Evolutionary conservation across 2,113 vertebrate genomes (phyloP).

Genomic region (Pseudorasbora parva): DNA sequence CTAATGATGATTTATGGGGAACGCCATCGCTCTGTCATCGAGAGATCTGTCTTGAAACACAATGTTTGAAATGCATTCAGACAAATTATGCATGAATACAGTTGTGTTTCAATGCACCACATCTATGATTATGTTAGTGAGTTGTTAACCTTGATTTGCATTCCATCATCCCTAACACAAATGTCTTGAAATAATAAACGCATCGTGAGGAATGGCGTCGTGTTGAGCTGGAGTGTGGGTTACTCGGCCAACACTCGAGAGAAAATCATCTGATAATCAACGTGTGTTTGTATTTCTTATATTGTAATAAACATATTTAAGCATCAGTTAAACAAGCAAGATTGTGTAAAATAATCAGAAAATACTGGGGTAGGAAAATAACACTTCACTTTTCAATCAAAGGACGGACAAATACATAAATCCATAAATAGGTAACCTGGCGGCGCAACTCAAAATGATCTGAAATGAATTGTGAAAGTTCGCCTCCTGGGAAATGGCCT

Average conservation of each 20-base stretch:
- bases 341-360: not conserved
- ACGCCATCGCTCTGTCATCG: conserved; percentile 60
- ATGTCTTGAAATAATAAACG: conserved; percentile 11
- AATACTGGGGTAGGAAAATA: not conserved
- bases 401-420: not conserved
- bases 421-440: not conserved
- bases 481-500: no score
- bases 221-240: not conserved
- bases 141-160: conserved; percentile 34
- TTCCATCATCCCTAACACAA: conserved; percentile 10
- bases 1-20: conserved; percentile 76
- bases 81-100: not conserved
- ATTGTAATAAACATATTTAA: not conserved
- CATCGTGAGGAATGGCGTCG: not conserved
- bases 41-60: conserved; percentile 71
- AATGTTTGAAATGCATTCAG: conserved; percentile 1
- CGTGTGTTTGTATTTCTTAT: no score
- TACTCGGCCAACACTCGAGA: not conserved
- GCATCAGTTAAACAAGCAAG: not conserved
- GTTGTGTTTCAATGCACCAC: not conserved
- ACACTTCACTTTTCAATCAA: not conserved
- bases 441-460: not conserved
- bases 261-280: not conserved
- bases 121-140: conserved; percentile 30
- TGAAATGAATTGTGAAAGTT: not conserved